phyloP scores from a whole-genome alignment of 2,797 vertebrate genomes.

The Notolepis coatsorum region DNA sequence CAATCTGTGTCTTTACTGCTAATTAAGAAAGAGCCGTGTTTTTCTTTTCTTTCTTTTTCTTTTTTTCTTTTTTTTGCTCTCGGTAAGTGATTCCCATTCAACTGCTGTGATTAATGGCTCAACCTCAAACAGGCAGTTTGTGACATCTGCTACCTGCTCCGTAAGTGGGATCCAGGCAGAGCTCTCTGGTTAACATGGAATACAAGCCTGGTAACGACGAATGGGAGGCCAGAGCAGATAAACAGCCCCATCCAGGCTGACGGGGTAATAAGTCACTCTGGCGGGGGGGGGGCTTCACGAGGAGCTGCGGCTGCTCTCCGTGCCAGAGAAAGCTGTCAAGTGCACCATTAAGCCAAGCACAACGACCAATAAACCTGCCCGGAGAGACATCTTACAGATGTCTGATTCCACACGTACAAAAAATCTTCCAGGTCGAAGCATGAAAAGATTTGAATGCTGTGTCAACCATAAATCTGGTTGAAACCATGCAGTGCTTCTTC shows the following conservation, averaged over 20 bases:
- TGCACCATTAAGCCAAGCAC: slow-evolving; percentile 53
- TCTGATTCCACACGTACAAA: slow-evolving; percentile 41
- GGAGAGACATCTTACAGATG: slow-evolving; percentile 52
- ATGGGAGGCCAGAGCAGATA: slow-evolving; percentile 19
- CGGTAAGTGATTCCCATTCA: slow-evolving; percentile 48
- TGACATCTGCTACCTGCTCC: slow-evolving; percentile 55
- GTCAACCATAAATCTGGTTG: slow-evolving; percentile 36
- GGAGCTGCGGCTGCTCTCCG: slow-evolving; percentile 48
- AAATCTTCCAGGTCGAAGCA: slow-evolving; percentile 25
- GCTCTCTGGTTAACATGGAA: slow-evolving; percentile 37
- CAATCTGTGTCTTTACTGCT: slow-evolving; percentile 46
- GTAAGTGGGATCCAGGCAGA: slow-evolving; percentile 6
- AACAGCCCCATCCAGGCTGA: slow-evolving; percentile 21
- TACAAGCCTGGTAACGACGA: slow-evolving; percentile 26
- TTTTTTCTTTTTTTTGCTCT: slow-evolving; percentile 20
- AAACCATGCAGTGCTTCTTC: neutral
- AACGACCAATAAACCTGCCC: slow-evolving; percentile 58
- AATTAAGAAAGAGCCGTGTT: slow-evolving; percentile 49
- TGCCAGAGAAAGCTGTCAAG: slow-evolving; percentile 59
- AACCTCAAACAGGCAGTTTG: slow-evolving; percentile 37
- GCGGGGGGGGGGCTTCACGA: slow-evolving; percentile 29
- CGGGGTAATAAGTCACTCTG: slow-evolving; percentile 39
- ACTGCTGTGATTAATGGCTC: slow-evolving; percentile 60
- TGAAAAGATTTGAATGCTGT: slow-evolving; percentile 36
- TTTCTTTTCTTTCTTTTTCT: slow-evolving; percentile 27